Evolutionary conservation across 2,113 vertebrate species (phyloP), one percentile per base, ranked within the genome.

Genomic region (Caloenas nicobarica): DNA sequence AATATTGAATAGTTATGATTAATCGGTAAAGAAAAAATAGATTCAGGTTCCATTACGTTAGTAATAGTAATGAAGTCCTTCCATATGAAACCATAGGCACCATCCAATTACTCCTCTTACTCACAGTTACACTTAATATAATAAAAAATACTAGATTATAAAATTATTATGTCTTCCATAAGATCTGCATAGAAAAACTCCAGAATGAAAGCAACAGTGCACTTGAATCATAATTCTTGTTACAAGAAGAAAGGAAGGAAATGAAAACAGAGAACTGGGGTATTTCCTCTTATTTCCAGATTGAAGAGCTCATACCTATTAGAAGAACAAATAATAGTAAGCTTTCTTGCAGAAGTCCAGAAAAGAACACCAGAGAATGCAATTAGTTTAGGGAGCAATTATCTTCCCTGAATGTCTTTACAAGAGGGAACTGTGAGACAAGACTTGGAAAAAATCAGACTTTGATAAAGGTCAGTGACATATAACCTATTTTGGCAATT

Each of bases 401-500:
- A 95, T 91, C 73, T 85, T 82, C 73, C 66, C 84, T 92, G 66
- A 86, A 87, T 89, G 90, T 92, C 92, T 95, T 94, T 62, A 91
- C 81, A 86, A 72, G 61, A 88, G 1, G 21, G 77, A 91, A 76
- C 48, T 69, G 24, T 8, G 61, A 95, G 83, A 93, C 92, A 89
- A 90, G 90, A n/a, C 73, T 88, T 42, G 44, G 76, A 88, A 87
- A 54, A 95, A 91, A 94, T 78, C 82, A 94, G 88, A 91, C 93
- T 96, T 96, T 96, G 95, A 95, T 96, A 96, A 96, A 97, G 96
- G 96, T 96, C 96, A 96, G 82, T 93, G 86, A 91, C 90, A 88
- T 69, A 69, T 86, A 94, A 96, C 86, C 86, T 94, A 40, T 79
- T 97, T 95, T 93, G 86, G 86, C 95, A 96, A 96, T 93, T 95